Evolutionary conservation across 2,113 vertebrate species (phyloP), one percentile per base, ranked within the genome.

Genomic region (Elachura formosa): DNA sequence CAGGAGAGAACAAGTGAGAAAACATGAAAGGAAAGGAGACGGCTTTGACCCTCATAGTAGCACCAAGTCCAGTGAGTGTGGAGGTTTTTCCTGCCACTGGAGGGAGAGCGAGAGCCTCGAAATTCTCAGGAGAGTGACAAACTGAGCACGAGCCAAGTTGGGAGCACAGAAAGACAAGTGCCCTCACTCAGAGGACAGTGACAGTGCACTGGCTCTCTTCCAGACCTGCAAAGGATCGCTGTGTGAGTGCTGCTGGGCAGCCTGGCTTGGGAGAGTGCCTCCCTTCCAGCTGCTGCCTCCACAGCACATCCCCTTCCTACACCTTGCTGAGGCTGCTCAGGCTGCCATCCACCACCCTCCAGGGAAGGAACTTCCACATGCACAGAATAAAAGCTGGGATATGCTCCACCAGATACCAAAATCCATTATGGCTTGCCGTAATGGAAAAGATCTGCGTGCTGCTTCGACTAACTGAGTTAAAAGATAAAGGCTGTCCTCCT

Each of bases 91-190:
- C 52, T 49, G 85, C 83, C 87, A 5, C 95, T 72, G 92, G 92
- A 96, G 95, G 95, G 96, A 56, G 92, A 94, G 45, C 82, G 18
- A 49, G n/a, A 85, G 71, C 92, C 87, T 90, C 29, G 23, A 17
- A 71, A 59, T 1, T 18, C 40, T 72, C 62, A 4, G 33, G 52
- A 45, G 55, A 61, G 34, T 10, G 2, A 31, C 0, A 2, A 36
- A 43, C 20, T 0, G 2, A 66, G 43, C 9, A 14, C 36, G 9
- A 82, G 38, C 12, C 49, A 8, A 7, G 43, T 7, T 46, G 58
- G 33, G 40, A 49, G 0, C 59, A 2, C 46, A 5, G 23, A 24
- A 24, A 15, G 21, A 64, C 87, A 33, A 41, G 63, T 33, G 43
- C 23, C 29, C 56, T 43, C n/a, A 2, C 43, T 68, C 72, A 88